Conservation (phyloP, 1,140 invertebrate genomes). For the Bombus vancouverensis region DNA sequence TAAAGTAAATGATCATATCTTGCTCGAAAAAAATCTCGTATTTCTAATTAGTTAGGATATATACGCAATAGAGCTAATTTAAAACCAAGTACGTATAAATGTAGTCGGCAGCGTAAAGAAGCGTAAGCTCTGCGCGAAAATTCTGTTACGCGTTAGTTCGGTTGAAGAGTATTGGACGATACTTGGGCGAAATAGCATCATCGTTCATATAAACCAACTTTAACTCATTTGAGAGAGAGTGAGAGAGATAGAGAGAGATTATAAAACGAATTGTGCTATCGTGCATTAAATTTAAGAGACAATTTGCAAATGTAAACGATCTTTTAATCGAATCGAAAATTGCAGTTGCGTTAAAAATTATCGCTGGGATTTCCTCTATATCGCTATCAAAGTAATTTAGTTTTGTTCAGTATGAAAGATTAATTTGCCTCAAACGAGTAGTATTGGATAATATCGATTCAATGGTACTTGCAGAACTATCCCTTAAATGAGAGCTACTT, state of each 20-base stretch:
- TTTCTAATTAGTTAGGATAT: background rate
- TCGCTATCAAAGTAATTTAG: background rate
- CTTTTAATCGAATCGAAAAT: background rate
- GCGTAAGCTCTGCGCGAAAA: background rate
- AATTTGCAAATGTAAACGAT: background rate
- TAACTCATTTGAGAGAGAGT: constrained; percentile 9
- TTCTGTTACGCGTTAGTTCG: background rate
- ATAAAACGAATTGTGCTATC: background rate
- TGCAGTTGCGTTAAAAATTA: background rate
- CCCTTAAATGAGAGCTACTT: no score
- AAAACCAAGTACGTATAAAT: background rate
- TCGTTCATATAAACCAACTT: constrained; percentile 11
- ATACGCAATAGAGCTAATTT: background rate
- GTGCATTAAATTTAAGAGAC: background rate
- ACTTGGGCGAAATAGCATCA: no score
- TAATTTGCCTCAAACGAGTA: background rate
- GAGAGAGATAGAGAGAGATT: no score
- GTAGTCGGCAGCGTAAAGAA: background rate
- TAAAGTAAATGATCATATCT: no score
- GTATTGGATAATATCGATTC: no score
- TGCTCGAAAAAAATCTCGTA: background rate
- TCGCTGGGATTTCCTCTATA: no score
- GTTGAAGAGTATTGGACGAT: no score
- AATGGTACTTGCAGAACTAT: no score
- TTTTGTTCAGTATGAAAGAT: background rate